Conservation (phyloP, 2,797 vertebrate genomes). For the Acrossocheilus fasciatus region DNA sequence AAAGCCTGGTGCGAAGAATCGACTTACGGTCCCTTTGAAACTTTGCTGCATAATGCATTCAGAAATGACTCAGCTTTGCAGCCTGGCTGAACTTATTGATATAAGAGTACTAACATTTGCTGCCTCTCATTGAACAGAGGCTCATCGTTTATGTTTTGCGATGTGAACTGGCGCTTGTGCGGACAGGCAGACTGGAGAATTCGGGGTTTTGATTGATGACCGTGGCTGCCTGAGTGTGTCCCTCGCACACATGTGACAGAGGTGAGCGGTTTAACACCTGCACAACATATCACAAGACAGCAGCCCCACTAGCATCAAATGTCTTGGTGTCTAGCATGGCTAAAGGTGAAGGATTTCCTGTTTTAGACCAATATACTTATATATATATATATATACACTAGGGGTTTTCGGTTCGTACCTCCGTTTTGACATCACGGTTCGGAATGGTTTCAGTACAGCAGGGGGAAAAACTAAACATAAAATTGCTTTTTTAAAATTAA, state of each 20-base stretch:
- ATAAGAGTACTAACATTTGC: slow-evolving; percentile 13
- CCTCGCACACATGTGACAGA: slow-evolving; percentile 7
- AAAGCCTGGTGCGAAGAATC: slow-evolving; percentile 28
- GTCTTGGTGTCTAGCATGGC: background rate
- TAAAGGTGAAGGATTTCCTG: slow-evolving; percentile 21
- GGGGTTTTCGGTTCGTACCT: too few relatives aligned
- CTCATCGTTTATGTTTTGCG: background rate
- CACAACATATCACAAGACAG: slow-evolving; percentile 19
- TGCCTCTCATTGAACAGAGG: background rate
- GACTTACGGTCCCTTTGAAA: slow-evolving; percentile 18
- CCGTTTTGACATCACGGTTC: too few relatives aligned
- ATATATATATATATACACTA: too few relatives aligned
- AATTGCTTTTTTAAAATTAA: too few relatives aligned
- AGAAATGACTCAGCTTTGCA: slow-evolving; percentile 28
- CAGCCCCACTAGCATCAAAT: slow-evolving; percentile 13
- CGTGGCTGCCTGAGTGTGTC: background rate
- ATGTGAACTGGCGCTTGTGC: background rate
- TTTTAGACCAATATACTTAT: background rate
- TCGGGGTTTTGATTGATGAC: slow-evolving; percentile 17
- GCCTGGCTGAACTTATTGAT: slow-evolving; percentile 32
- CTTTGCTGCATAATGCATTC: slow-evolving; percentile 36
- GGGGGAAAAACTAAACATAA: too few relatives aligned
- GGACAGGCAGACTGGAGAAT: background rate
- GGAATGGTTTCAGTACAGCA: too few relatives aligned
- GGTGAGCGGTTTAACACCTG: slow-evolving; percentile 9